Base-by-base conservation (phyloP, 2,888 invertebrate genomes). In the Serripes groenlandicus region DNA sequence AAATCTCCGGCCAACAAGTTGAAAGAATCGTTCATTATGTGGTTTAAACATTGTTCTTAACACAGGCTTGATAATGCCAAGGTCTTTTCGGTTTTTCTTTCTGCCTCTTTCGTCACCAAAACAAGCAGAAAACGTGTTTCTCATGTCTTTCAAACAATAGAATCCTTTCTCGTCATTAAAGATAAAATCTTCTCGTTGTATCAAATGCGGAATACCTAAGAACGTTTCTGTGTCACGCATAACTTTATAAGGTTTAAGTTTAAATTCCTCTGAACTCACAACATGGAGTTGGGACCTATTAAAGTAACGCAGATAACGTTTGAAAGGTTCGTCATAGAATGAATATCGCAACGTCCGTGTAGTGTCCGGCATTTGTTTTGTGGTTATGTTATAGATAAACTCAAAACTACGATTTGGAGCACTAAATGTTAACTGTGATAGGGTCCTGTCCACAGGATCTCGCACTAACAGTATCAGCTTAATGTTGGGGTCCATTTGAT, bases 81-180 rank as follows among this genome's bases (percentile, higher is more conserved):
- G 34, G 3, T 62, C n/a, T 34, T 30, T 69, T 32, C 5, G 21
- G 21, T 3, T 11, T 1, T 2, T 18, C 34, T 62, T 62, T 15
- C 94, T 97, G 94, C 95, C 99, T 95, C 96, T 98, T 96, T 95
- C 98, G 96, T 96, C 98, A 96, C 98, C 97, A 74, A 98, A 95
- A 94, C 98, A 98, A 93, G 97, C 97, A 94, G 97, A 37, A 18
- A 3, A 23, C 1, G 83, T 86, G 1, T 72, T 66, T n/a, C 28
- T 30, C 92, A 97, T 96, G 89, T 93, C 54, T 15, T 34, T 23
- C 94, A 97, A 97, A 92, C 97, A 99, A 95, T 97, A 98, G 95
- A 99, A 98, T 76, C 99, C 98, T 95, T 98, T 98, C 26, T 98
- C 98, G 95, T 97, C 97, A 95, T 99, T 99, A 95, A 98, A 99